These are phyloP conservation scores for Danionella cerebrum DNA, from an alignment of 2,113 vertebrate species.

Conservation along the genomic window DNA sequence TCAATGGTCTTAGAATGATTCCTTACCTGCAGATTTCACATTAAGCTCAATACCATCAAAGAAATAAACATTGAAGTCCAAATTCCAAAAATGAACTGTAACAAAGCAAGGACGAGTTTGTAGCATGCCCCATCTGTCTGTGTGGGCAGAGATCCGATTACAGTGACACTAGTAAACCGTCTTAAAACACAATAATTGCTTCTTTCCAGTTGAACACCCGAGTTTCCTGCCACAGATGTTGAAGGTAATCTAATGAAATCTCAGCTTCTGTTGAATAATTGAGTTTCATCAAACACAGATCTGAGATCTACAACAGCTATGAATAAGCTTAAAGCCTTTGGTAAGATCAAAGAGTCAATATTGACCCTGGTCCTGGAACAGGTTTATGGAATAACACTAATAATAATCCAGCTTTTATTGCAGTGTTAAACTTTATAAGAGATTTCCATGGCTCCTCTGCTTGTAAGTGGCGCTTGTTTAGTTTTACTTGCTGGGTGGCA, in stretches of 20 bases:
- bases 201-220: conserved; percentile 8
- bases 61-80: background rate
- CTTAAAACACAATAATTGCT: conserved; percentile 23
- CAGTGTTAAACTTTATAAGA: background rate
- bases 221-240: conserved; percentile 22
- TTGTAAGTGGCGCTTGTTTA: background rate
- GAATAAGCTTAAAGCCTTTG: background rate
- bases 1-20: too few species aligned
- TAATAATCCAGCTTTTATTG: background rate
- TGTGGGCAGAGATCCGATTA: background rate
- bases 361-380: background rate
- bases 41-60: background rate
- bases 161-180: conserved; percentile 16
- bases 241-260: conserved; percentile 14
- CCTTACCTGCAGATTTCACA: background rate
- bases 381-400: background rate
- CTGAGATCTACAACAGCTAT: background rate
- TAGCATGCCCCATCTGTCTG: background rate
- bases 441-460: background rate
- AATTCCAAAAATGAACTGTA: background rate
- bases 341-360: background rate
- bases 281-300: background rate
- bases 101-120: background rate
- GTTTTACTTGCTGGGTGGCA: background rate
- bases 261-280: background rate